These are phyloP conservation scores for Morpho helenor DNA, from an alignment of 2,888 invertebrate species.

Conservation along the genomic window DNA sequence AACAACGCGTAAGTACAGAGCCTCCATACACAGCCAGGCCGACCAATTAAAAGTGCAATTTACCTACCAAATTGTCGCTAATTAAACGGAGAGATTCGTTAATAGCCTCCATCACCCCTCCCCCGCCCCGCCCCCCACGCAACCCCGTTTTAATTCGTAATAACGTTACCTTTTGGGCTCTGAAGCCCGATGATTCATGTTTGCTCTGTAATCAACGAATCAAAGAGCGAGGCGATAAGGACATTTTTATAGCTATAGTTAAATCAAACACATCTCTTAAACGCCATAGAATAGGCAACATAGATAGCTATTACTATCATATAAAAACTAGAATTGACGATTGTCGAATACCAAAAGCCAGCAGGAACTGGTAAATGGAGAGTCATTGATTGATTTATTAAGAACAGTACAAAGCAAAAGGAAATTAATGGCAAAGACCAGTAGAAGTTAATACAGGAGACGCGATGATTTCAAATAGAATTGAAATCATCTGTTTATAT, in stretches of 20 bases:
- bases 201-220: slow-evolving; percentile 31
- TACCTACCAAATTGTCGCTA: slow-evolving; percentile 50
- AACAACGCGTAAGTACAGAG: background rate
- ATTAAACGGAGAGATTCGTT: slow-evolving; percentile 59
- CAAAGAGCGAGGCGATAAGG: slow-evolving; percentile 28
- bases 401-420: too few species aligned
- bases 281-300: too few species aligned
- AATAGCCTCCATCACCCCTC: slow-evolving; percentile 32
- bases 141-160: slow-evolving; percentile 25
- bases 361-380: too few species aligned
- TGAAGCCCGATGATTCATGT: slow-evolving; percentile 21
- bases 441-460: too few species aligned
- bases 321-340: too few species aligned
- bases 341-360: too few species aligned
- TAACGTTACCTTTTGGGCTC: slow-evolving; percentile 26
- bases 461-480: too few species aligned
- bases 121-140: slow-evolving; percentile 7
- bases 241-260: slow-evolving; percentile 1
- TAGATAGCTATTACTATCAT: too few species aligned
- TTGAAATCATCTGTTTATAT: too few species aligned
- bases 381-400: too few species aligned
- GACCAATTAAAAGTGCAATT: slow-evolving; percentile 61
- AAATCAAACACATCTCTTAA: too few species aligned
- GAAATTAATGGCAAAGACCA: too few species aligned
- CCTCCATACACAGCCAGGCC: slow-evolving; percentile 23